phyloP scores from a whole-genome alignment of 2,888 invertebrate genomes.

The Campaea margaritaria region DNA sequence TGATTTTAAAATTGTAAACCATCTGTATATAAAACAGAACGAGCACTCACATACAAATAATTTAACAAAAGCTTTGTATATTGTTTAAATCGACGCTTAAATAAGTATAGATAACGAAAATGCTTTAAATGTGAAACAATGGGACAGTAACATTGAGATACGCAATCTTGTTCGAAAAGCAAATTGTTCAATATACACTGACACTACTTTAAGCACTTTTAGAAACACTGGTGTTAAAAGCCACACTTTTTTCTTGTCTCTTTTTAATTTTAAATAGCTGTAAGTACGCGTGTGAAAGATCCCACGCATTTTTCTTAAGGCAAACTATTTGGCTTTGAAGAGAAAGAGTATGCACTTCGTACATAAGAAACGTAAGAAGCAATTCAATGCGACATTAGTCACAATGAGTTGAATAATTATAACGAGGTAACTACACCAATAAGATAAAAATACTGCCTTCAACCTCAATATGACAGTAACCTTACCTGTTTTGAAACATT shows the following conservation, averaged over 20 bases:
- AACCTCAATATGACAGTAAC: too few relatives aligned
- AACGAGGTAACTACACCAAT: too few relatives aligned
- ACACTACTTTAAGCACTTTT: conserved; percentile 40
- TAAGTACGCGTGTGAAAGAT: not conserved
- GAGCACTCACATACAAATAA: conserved; percentile 20
- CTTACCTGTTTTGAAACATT: too few relatives aligned
- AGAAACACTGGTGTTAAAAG: conserved; percentile 7
- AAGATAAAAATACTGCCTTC: too few relatives aligned
- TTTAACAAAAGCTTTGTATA: conserved; percentile 33
- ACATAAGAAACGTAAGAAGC: too few relatives aligned
- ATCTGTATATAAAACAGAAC: not conserved
- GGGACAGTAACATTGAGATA: conserved; percentile 66
- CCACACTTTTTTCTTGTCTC: not conserved
- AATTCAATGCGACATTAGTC: too few relatives aligned
- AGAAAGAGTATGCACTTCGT: too few relatives aligned
- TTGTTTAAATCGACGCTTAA: conserved; percentile 35
- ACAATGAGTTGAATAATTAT: too few relatives aligned
- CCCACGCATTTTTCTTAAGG: too few relatives aligned
- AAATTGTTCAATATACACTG: conserved; percentile 32
- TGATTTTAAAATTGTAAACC: not conserved
- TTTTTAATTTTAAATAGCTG: not conserved
- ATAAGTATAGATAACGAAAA: conserved; percentile 29
- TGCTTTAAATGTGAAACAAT: conserved; percentile 60
- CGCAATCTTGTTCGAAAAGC: conserved; percentile 28
- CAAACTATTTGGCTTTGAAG: too few relatives aligned